Evolutionary conservation across 1,140 invertebrate genomes (phyloP), one percentile per base, ranked within the genome.

Genomic region (Chymomyza costata): DNA sequence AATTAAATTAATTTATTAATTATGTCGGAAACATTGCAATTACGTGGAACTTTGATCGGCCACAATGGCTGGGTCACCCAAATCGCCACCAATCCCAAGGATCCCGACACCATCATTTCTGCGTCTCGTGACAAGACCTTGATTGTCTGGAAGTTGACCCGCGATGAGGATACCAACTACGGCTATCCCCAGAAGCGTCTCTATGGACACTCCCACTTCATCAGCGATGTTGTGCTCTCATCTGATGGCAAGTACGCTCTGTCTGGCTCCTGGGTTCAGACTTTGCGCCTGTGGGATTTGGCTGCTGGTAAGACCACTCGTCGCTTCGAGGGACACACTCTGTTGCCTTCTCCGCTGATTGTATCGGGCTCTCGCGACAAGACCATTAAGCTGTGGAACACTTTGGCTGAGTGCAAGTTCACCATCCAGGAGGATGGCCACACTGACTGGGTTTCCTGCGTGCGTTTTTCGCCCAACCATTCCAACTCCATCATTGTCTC

Each of bases 21-120:
- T 17, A 62, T 62, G 59, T 45, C 88, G 65, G 95, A 97, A 90
- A 94, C 95, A 73, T 89, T 97, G 82, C 94, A 96, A 84, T 87
- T 96, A 44, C 90, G 94, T 83, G 96, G 96, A 37, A 97, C 93
- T 80, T 91, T 99, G 64, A 89, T 92, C 54, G 97, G 97, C 6
- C 97, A 99, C 87, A 97, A 93, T 91, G 96, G 95, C 65, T 98
- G 97, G 97, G 96, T 99, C 73, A 99, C 97, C 16, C 97, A 99
- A 91, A 98, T 99, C 84, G 97, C 97, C 6, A 99, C 97, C 35
- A 98, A 97, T 86, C 95, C 96, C 2, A 96, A 97, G 89, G 97
- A 95, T 89, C 96, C 96, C 25, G 96, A 99, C 84, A 96, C 96
- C 90, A 95, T 99, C 86, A 89, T 99, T 85, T 99, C 97, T 14